Percentiles rank a stretch among this genome's conserved stretches.
Evolutionary conservation across 1,140 invertebrate species (phyloP).

Genomic region (Pogonomyrmex barbatus): DNA sequence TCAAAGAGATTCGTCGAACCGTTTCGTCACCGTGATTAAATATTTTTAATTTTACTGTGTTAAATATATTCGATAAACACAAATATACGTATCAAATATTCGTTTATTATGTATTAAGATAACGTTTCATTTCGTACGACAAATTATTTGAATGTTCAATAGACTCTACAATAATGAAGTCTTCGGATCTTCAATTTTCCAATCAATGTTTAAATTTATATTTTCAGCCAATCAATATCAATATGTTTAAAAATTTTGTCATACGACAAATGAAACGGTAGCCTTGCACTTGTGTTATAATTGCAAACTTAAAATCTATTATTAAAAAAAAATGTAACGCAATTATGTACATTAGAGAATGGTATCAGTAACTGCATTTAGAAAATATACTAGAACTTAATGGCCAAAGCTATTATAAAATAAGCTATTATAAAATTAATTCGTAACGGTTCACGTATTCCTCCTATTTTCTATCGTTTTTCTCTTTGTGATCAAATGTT

Average conservation of each 20-base stretch:
- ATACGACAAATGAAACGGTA: too few species aligned
- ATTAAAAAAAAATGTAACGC: background rate
- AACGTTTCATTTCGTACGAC: too few species aligned
- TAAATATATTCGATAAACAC: too few species aligned
- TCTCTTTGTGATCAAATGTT: conserved; percentile 2
- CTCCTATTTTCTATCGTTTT: background rate
- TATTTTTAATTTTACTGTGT: background rate
- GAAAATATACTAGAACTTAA: too few species aligned
- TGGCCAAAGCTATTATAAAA: background rate
- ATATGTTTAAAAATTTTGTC: too few species aligned
- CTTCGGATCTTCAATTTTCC: too few species aligned
- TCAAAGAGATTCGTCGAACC: background rate
- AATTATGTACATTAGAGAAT: background rate
- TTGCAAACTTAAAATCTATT: background rate
- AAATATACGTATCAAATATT: too few species aligned
- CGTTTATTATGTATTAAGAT: too few species aligned
- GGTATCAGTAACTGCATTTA: background rate
- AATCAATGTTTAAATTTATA: too few species aligned
- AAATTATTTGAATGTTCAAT: too few species aligned
- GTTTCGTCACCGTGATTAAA: background rate
- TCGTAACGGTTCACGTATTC: background rate
- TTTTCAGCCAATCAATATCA: too few species aligned
- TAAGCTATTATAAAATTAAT: conserved; percentile 17
- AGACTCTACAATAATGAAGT: too few species aligned
- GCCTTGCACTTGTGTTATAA: background rate